Evolutionary conservation across 1,140 invertebrate species (phyloP), one percentile per base, ranked within the genome.

Genomic region (Formica selysi): DNA sequence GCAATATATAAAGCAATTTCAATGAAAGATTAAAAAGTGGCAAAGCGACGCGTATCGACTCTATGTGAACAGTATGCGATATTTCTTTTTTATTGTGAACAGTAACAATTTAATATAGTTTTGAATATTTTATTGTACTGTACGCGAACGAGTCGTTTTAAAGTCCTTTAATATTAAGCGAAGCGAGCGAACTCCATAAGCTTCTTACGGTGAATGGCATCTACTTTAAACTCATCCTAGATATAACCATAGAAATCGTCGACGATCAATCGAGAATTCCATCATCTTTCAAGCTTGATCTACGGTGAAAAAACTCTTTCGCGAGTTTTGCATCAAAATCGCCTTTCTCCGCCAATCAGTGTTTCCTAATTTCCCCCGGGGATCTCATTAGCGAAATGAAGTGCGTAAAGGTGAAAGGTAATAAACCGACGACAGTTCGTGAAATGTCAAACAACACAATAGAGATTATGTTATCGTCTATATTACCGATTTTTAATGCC

Each of bases 21-120:
- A 57, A 57, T 73, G 54, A 73, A 73, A 70, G n/a, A 22, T 68
- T 67, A 67, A 67, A 22, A 13, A 13, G 11, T 73, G 29, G 11
- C 54, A 54, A 73, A 73, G 26, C 5, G 19, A 57, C 3, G 48
- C 26, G 10, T 11, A 29, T 16, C 22, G 22, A 44, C 13, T 29
- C 2, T 29, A 70, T 29, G 44, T 29, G 48, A 71, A 26, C 32
- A 10, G 8, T 54, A 22, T 5, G 70, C 19, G n/a, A 73, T 54
- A 71, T 26, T 22, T 51, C n/a, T 54, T 36, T 57, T 73, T 71
- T 54, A 10, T 70, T 3, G 1, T 36, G 1, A 68, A 70, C 48
- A 16, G 16, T 51, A 71, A 10, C 32, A 73, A 19, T 36, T 54
- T 54, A 32, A 51, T 51, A 54, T 13, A 71, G 10, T 5, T 71